Evolutionary conservation across 2,888 invertebrate species (phyloP).

Genomic region (Ornithoptera alexandrae): DNA sequence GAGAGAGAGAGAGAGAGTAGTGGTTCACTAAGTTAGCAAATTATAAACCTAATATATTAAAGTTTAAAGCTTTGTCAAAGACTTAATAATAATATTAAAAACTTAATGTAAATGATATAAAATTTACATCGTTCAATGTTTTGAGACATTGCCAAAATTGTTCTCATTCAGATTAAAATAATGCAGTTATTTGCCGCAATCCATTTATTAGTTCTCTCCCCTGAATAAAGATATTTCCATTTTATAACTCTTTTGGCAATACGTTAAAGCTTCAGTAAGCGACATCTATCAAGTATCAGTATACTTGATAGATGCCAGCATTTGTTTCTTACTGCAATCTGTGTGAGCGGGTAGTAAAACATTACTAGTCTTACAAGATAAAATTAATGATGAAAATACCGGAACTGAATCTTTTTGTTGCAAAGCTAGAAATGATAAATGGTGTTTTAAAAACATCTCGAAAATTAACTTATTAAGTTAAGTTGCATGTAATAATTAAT

Average conservation of each 20-base stretch:
- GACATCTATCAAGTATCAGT: too few relatives aligned
- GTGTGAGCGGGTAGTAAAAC: not conserved
- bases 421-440: too few relatives aligned
- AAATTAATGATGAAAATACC: too few relatives aligned
- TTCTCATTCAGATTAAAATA: conserved; percentile 38
- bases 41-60: too few relatives aligned
- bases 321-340: not conserved
- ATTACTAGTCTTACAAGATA: too few relatives aligned
- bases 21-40: too few relatives aligned
- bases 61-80: not conserved
- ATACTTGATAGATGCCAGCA: not conserved
- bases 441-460: too few relatives aligned
- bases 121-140: conserved; percentile 36
- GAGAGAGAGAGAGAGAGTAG: too few relatives aligned
- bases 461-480: too few relatives aligned
- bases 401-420: too few relatives aligned
- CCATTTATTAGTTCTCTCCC: conserved; percentile 6
- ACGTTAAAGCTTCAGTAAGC: not conserved
- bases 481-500: too few relatives aligned
- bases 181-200: conserved; percentile 23
- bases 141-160: conserved; percentile 52
- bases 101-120: conserved; percentile 19
- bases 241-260: not conserved
- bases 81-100: not conserved
- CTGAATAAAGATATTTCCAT: not conserved